Evolutionary conservation across 2,888 invertebrate genomes (phyloP).

Genomic region (Meloe dianella): DNA sequence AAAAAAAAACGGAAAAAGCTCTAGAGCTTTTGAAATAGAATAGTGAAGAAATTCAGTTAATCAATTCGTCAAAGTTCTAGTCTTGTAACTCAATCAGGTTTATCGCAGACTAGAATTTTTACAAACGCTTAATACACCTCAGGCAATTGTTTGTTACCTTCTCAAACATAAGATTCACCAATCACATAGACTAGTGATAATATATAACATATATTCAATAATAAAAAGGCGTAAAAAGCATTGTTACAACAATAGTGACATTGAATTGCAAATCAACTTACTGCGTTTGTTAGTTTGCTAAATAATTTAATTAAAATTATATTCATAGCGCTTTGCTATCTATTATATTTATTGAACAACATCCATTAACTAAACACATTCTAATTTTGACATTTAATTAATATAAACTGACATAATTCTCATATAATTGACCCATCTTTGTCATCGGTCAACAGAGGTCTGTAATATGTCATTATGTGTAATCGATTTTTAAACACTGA

Average conservation of each 20-base stretch:
- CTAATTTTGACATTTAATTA: constrained; percentile 15
- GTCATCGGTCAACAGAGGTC: background rate
- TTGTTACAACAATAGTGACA: no score
- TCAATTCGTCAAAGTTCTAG: constrained; percentile 31
- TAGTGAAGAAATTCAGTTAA: constrained; percentile 37
- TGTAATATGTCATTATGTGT: background rate
- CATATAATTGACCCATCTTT: background rate
- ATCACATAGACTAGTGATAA: background rate
- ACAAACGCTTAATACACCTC: background rate
- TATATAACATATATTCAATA: background rate
- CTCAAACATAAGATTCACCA: background rate
- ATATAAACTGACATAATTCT: background rate
- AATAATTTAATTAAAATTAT: constrained; percentile 5
- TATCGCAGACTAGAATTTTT: constrained; percentile 33
- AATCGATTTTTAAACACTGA: constrained; percentile 1
- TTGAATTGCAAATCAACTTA: background rate
- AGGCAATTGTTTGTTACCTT: background rate
- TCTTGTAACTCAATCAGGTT: constrained; percentile 20
- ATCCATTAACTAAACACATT: constrained; percentile 11
- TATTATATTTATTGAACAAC: constrained; percentile 14
- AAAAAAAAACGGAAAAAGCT: constrained; percentile 16
- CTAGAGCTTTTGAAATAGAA: constrained; percentile 21
- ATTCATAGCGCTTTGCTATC: background rate
- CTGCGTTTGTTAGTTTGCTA: background rate
- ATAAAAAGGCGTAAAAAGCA: no score